phyloP scores from a whole-genome alignment of 2,113 vertebrate genomes.

The Myiagra hebetior region DNA sequence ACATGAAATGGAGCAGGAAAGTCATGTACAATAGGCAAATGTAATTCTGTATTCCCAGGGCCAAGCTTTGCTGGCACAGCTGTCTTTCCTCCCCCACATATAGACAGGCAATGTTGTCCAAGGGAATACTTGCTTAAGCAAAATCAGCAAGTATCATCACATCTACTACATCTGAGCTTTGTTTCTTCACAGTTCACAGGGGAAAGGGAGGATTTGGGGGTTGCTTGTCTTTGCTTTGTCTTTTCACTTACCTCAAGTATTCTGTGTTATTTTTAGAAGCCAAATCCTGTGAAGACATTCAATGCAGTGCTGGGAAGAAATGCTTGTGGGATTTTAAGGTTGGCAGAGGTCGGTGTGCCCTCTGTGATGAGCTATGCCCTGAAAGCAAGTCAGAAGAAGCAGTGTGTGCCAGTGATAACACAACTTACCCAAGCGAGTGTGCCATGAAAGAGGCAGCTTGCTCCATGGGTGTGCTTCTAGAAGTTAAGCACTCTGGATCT shows the following conservation, averaged over 20 bases:
- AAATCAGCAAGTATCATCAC: neutral
- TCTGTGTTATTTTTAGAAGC: constrained; percentile 83
- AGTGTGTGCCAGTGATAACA: constrained; percentile 97
- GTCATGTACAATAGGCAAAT: neutral
- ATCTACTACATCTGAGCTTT: neutral
- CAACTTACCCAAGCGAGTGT: constrained; percentile 94
- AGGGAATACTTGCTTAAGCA: neutral
- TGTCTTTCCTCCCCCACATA: neutral
- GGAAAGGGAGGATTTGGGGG: neutral
- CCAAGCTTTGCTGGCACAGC: constrained; percentile 22
- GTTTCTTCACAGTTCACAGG: neutral
- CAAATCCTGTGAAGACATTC: constrained; percentile 97
- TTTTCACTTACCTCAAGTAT: constrained; percentile 56
- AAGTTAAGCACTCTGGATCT: constrained; percentile 97
- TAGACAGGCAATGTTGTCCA: neutral
- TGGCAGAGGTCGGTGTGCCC: constrained; percentile 89
- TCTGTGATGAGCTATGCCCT: constrained; percentile 88
- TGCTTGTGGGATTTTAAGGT: constrained; percentile 94
- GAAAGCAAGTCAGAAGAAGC: constrained; percentile 91
- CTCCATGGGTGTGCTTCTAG: constrained; percentile 89
- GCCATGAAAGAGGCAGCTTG: constrained; percentile 97
- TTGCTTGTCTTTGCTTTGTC: neutral
- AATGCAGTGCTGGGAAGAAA: constrained; percentile 90
- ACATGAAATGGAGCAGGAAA: neutral
- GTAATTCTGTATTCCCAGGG: constrained; percentile 23